Percentiles rank a stretch among this genome's conserved stretches.
Evolutionary conservation across 2,113 vertebrate genomes (phyloP).

Genomic region (Siphamia tubifer): DNA sequence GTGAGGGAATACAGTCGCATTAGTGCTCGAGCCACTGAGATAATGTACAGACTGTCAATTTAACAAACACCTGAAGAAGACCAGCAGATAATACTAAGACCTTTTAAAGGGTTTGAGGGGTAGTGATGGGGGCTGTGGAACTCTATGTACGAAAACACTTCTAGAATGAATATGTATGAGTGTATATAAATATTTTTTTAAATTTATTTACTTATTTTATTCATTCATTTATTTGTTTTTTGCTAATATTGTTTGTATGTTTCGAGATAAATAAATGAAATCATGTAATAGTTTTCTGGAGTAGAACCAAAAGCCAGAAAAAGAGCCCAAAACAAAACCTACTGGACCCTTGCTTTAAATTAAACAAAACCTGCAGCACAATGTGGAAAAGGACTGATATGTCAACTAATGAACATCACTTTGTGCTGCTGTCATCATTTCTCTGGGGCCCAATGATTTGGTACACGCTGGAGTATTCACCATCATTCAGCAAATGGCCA

Average conservation of each 20-base stretch:
- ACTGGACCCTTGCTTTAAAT: background rate
- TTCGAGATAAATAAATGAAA: too few relatives aligned
- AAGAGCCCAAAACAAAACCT: too few relatives aligned
- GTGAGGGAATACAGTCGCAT: background rate
- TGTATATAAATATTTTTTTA: too few relatives aligned
- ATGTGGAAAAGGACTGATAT: constrained; percentile 24
- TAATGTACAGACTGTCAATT: background rate
- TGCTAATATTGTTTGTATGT: too few relatives aligned
- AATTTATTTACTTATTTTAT: too few relatives aligned
- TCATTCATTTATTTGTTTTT: too few relatives aligned
- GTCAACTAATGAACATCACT: constrained; percentile 47
- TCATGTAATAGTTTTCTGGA: too few relatives aligned
- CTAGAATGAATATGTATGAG: too few relatives aligned
- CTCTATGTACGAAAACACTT: too few relatives aligned
- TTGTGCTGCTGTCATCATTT: constrained; percentile 40
- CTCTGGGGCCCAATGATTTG: constrained; percentile 53
- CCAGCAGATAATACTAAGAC: background rate
- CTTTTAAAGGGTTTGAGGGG: too few relatives aligned
- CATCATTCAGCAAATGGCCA: constrained; percentile 58
- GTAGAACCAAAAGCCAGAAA: too few relatives aligned
- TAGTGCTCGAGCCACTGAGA: constrained; percentile 1
- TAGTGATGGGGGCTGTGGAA: too few relatives aligned
- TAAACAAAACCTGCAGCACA: constrained; percentile 5
- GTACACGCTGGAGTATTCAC: constrained; percentile 41
- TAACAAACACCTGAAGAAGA: background rate